phyloP scores from a whole-genome alignment of 2,113 vertebrate genomes.

The Takifugu flavidus region DNA sequence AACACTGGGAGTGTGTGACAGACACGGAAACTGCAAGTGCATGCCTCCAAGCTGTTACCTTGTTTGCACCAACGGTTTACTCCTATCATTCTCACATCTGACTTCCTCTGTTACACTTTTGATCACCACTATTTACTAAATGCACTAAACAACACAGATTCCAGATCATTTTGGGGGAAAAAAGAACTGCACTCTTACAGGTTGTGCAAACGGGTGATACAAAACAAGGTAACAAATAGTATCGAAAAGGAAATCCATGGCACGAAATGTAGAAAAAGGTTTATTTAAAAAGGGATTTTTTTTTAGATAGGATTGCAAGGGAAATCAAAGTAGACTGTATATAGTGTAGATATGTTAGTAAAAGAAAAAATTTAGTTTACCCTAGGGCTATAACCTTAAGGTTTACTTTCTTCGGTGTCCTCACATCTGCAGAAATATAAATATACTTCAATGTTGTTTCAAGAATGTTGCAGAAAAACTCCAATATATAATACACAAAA shows the following conservation, averaged over 20 bases:
- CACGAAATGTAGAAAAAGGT: conserved; percentile 23
- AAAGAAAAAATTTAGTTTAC: conserved; percentile 75
- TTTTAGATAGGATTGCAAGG: conserved; percentile 62
- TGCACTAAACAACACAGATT: conserved; percentile 13
- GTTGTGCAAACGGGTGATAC: conserved; percentile 44
- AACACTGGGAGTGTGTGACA: conserved; percentile 40
- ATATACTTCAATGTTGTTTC: conserved; percentile 71
- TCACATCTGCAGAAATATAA: conserved; percentile 87
- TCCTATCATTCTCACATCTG: not conserved
- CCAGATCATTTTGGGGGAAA: conserved; percentile 32
- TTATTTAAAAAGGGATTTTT: conserved; percentile 36
- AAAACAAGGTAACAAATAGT: conserved; percentile 72
- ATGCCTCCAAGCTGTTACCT: conserved; percentile 66
- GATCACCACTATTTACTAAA: not conserved
- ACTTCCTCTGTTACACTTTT: not conserved
- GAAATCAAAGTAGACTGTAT: not conserved
- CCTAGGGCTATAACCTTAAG: conserved; percentile 83
- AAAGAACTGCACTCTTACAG: not conserved
- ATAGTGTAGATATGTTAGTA: conserved; percentile 37
- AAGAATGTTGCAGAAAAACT: conserved; percentile 32
- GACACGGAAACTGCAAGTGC: conserved; percentile 54
- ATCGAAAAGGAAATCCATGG: conserved; percentile 32
- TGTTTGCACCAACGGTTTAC: conserved; percentile 64
- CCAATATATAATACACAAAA: conserved; percentile 39
- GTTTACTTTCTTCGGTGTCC: conserved; percentile 83